These are phyloP conservation scores for Chydorus sphaericus DNA, from an alignment of 2,888 invertebrate species.

Conservation along the genomic window DNA sequence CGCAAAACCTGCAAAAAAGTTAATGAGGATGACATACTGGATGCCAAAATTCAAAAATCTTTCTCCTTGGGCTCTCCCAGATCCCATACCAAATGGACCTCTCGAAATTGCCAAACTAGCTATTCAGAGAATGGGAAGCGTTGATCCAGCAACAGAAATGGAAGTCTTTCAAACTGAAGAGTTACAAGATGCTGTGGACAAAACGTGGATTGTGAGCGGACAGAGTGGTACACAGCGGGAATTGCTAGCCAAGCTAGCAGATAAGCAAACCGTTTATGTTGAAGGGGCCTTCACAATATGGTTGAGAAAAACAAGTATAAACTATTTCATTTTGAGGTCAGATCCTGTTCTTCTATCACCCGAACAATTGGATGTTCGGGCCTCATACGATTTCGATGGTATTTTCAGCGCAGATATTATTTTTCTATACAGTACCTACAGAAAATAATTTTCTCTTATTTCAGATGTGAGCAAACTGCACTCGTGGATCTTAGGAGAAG, in stretches of 20 bases:
- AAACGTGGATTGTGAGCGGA: conserved; percentile 84
- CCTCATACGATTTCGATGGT: conserved; percentile 47
- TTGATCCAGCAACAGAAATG: conserved; percentile 56
- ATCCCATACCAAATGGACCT: conserved; percentile 57
- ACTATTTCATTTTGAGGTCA: conserved; percentile 68
- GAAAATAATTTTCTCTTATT: conserved; percentile 11
- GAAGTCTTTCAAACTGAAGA: conserved; percentile 50
- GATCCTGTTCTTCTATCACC: conserved; percentile 41
- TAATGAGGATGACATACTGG: conserved; percentile 43
- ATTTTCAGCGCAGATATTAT: conserved; percentile 18
- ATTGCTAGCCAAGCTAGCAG: conserved; percentile 47
- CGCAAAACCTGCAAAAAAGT: conserved; percentile 39
- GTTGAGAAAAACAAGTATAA: conserved; percentile 54
- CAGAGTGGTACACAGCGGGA: conserved; percentile 61
- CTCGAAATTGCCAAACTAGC: conserved; percentile 67
- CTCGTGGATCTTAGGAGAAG: conserved; percentile 23
- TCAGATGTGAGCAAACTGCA: conserved; percentile 44
- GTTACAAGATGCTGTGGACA: conserved; percentile 58
- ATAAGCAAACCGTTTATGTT: conserved; percentile 51
- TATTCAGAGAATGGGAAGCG: conserved; percentile 63
- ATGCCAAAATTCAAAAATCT: conserved; percentile 80
- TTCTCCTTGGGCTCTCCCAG: conserved; percentile 71
- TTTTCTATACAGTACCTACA: too few relatives aligned
- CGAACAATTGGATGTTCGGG: conserved; percentile 27
- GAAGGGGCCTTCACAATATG: conserved; percentile 74